Conservation (phyloP, 2,113 vertebrate genomes). For the Edolisoma coerulescens region DNA sequence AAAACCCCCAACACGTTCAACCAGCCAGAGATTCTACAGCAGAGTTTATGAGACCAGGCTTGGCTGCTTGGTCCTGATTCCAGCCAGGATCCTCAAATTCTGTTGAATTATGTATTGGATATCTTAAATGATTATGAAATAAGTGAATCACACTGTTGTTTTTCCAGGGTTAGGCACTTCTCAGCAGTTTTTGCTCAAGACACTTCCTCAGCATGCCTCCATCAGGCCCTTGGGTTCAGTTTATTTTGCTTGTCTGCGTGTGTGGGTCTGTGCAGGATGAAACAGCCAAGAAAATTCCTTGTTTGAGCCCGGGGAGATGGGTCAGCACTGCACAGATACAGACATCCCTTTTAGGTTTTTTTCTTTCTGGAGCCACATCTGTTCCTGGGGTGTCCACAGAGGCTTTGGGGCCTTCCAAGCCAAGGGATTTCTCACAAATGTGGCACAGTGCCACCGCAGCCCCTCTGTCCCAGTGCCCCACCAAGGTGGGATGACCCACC, state of each 20-base stretch:
- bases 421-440: background rate
- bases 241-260: background rate
- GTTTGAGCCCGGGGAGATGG: background rate
- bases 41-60: background rate
- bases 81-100: background rate
- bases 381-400: background rate
- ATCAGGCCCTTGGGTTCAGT: background rate
- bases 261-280: background rate
- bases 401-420: background rate
- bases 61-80: background rate
- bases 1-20: rapidly evolving
- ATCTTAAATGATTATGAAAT: background rate
- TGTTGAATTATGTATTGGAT: background rate
- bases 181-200: background rate
- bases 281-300: background rate
- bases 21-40: background rate
- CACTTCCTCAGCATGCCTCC: background rate
- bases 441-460: rapidly evolving
- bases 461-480: background rate
- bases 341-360: background rate
- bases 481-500: too few species aligned
- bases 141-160: constrained; percentile 9
- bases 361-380: background rate
- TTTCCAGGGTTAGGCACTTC: background rate
- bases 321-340: background rate